Conservation (phyloP, 2,797 vertebrate genomes). For the Clarias pachynema region DNA sequence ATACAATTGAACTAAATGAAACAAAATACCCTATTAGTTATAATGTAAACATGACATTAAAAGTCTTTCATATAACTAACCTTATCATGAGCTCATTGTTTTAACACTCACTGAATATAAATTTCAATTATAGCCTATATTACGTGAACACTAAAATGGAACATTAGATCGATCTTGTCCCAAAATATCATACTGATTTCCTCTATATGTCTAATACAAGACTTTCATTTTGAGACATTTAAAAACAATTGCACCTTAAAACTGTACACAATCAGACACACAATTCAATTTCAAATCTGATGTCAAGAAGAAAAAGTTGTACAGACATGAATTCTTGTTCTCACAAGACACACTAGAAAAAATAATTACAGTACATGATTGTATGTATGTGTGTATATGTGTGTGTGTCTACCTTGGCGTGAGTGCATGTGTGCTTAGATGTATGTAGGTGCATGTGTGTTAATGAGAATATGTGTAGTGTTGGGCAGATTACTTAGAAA, state of each 20-base stretch:
- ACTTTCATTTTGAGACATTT: constrained; percentile 50
- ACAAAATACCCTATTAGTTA: constrained; percentile 44
- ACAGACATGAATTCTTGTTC: constrained; percentile 48
- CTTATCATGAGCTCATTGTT: constrained; percentile 46
- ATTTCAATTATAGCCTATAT: constrained; percentile 50
- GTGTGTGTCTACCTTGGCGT: constrained; percentile 27
- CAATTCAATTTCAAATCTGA: constrained; percentile 42
- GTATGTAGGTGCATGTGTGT: constrained; percentile 9
- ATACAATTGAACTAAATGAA: constrained; percentile 48
- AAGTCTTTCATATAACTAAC: constrained; percentile 47
- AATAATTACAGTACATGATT: constrained; percentile 59
- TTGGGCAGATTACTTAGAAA: constrained; percentile 48
- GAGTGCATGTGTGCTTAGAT: constrained; percentile 19
- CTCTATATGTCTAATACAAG: constrained; percentile 49
- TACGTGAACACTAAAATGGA: constrained; percentile 45
- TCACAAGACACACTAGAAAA: constrained; percentile 51
- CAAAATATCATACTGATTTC: constrained; percentile 50
- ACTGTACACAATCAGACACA: constrained; percentile 53
- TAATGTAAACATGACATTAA: constrained; percentile 60
- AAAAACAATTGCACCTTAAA: constrained; percentile 54
- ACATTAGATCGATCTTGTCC: constrained; percentile 35
- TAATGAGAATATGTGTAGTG: constrained; percentile 24
- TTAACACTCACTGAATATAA: constrained; percentile 52
- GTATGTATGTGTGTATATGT: constrained; percentile 29
- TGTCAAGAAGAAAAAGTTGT: constrained; percentile 49